Evolutionary conservation across 2,113 vertebrate genomes (phyloP), one percentile per base, ranked within the genome.

Genomic region (Clarias macrocephalus): DNA sequence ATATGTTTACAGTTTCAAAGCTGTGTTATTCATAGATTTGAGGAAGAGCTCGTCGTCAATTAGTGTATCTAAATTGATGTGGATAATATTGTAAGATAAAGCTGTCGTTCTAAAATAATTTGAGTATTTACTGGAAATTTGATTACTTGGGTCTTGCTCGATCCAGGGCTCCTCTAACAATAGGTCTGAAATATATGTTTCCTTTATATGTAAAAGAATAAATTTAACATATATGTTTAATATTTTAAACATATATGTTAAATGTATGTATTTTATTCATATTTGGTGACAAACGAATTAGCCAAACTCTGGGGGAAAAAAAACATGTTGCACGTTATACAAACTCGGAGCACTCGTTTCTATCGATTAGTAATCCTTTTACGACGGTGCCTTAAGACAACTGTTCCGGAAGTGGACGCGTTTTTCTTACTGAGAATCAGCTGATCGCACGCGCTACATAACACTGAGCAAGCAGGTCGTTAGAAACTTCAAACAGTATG

Each of bases 71-170:
- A 60, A 28, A 11, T 2, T 33, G 18, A 33, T 33, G 30, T 23
- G 52, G 1, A 23, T 33, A 57, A 18, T 62, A 5, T 13, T 57
- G n/a, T 77, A 23, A 66, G 65, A 66, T 23, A 79, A 72, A 15
- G 21, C 15, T n/a, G 0, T 52, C 0, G 16, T 19, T 79, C 70
- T 23, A 13, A 10, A 16, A 73, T 82, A 3, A 37, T 52, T 54
- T 63, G 25, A n/a, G 28, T 4, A 5, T 3, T 2, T 37, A 37
- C 33, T 37, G 33, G 1, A 37, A 37, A 3, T 60, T 91, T 30
- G 88, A 83, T 90, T 95, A 88, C 84, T 94, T 94, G 80, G 79
- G 94, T 21, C 94, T 94, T 85, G 8, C 10, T 5, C 18, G 5
- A 3, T 77, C 70, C 48, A 33, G 33, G 19, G 37, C 11, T 28